Evolutionary conservation across 2,113 vertebrate genomes (phyloP), one percentile per base, ranked within the genome.

Genomic region (Leptodactylus fuscus): DNA sequence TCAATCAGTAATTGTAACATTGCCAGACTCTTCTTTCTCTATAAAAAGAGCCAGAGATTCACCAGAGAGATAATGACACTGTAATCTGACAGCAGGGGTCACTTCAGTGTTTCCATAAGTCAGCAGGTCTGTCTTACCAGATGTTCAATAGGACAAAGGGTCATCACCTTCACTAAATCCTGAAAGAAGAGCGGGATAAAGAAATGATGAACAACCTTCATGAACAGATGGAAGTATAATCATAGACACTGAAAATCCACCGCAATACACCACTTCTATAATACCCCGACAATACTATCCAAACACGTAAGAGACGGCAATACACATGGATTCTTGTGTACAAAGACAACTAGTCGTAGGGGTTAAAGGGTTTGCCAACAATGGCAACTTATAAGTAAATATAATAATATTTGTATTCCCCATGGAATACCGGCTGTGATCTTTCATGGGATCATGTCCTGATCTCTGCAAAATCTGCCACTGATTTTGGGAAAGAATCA

Each of bases 1-100:
- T 97, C 89, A 88, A 98, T 97, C 88, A 95, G 95, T 10, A 97
- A 90, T 87, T 98, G 97, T 86, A 99, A 95, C 87, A 97, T 87
- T 79, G 90, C 90, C 74, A 98, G 92, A 81, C 94, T 94, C 20
- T 93, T 96, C 91, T 94, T 93, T 91, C 96, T 96, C 97, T 99
- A 91, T 41, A 91, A 88, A 85, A 88, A 88, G 81, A 81, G 89
- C 85, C 89, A 24, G n/a, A 81, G 22, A 69, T 71, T 51, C 48
- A 65, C 9, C 27, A 20, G 24, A 70, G 20, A 49, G 11, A 34
- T 53, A 77, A 75, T 34, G 60, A 49, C 11, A 65, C 18, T 13
- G 12, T 10, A 73, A 18, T 67, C 44, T 12, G 41, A 24, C 13
- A 24, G 29, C 20, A n/a, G 27, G 27, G 11, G 20, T 38, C 51